Percentiles rank a stretch among this genome's conserved stretches.
Evolutionary conservation across 2,888 invertebrate genomes (phyloP).

Genomic region (Cryptocephalus moraei): DNA sequence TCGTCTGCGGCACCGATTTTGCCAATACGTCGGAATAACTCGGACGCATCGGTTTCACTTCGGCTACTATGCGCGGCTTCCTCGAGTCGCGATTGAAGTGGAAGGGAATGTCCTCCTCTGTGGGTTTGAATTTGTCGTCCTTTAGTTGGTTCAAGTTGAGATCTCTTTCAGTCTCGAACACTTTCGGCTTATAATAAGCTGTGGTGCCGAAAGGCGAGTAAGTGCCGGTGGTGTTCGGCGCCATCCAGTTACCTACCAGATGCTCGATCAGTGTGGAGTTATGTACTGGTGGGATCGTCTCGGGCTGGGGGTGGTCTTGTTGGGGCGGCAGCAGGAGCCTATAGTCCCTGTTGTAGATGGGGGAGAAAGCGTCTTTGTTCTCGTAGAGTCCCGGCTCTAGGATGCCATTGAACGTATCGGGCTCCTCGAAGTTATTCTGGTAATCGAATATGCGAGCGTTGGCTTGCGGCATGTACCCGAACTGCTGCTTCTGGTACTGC

Average conservation of each 20-base stretch:
- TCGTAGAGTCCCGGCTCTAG: conserved; percentile 20
- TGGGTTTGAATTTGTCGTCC: conserved; percentile 28
- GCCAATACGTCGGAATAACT: conserved; percentile 77
- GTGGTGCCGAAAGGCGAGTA: conserved; percentile 64
- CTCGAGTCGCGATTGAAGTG: conserved; percentile 42
- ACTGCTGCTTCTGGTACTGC: conserved; percentile 16
- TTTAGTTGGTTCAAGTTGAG: conserved; percentile 18
- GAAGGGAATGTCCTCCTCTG: conserved; percentile 22
- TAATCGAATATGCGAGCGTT: conserved; percentile 17
- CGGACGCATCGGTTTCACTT: conserved; percentile 79
- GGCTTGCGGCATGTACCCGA: conserved; percentile 19
- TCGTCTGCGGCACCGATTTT: conserved; percentile 44
- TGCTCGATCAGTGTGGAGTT: conserved; percentile 49
- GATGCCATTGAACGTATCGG: conserved; percentile 22
- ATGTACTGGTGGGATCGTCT: conserved; percentile 11
- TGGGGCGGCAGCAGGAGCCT: conserved; percentile 9
- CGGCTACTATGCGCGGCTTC: conserved; percentile 66
- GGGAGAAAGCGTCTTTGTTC: too few species aligned
- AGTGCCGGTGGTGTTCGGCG: conserved; percentile 60
- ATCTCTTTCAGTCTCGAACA: conserved; percentile 30
- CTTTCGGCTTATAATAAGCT: conserved; percentile 41
- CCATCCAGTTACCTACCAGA: conserved; percentile 57
- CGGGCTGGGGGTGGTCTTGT: conserved; percentile 15
- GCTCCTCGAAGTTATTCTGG: conserved; percentile 18
- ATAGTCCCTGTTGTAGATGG: conserved; percentile 4